A percentile compares a stretch with the other conserved stretches of the same genome.
These are phyloP conservation scores for Andrena trimmerana DNA, from an alignment of 2,888 invertebrate genomes.

Conservation along the genomic window DNA sequence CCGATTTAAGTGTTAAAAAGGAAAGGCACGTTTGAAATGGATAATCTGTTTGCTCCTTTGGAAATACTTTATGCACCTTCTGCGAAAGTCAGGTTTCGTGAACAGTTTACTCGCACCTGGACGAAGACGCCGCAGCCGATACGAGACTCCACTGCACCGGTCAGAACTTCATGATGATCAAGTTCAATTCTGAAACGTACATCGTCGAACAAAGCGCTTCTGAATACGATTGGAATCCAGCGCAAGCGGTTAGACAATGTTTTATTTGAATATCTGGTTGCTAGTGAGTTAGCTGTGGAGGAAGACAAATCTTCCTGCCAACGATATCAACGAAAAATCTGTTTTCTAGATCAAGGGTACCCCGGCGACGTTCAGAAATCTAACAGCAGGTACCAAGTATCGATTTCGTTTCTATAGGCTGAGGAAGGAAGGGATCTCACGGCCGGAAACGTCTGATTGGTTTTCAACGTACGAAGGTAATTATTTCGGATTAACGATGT, in stretches of 20 bases:
- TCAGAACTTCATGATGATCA: conserved; percentile 67
- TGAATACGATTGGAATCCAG: conserved; percentile 47
- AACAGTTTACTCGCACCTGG: conserved; percentile 40
- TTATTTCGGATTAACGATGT: no score
- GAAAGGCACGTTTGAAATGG: neutral
- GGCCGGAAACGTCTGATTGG: conserved; percentile 75
- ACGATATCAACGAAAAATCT: neutral
- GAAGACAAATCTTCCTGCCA: neutral
- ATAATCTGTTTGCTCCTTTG: neutral
- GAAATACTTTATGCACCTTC: conserved; percentile 12
- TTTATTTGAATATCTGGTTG: neutral
- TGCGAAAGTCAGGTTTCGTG: neutral
- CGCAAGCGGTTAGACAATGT: conserved; percentile 64
- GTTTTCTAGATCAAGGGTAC: conserved; percentile 70
- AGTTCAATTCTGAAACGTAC: conserved; percentile 75
- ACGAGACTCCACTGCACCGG: conserved; percentile 74
- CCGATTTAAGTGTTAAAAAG: no score
- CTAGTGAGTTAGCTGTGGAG: no score
- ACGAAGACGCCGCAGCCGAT: conserved; percentile 66
- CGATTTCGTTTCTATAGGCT: conserved; percentile 78
- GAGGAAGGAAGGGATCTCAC: conserved; percentile 63
- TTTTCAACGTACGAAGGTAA: conserved; percentile 74
- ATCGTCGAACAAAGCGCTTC: conserved; percentile 67
- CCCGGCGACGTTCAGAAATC: conserved; percentile 72
- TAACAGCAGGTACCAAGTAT: conserved; percentile 75